Base-by-base conservation (phyloP, 2,797 vertebrate species). In the Aphelocoma californica region DNA sequence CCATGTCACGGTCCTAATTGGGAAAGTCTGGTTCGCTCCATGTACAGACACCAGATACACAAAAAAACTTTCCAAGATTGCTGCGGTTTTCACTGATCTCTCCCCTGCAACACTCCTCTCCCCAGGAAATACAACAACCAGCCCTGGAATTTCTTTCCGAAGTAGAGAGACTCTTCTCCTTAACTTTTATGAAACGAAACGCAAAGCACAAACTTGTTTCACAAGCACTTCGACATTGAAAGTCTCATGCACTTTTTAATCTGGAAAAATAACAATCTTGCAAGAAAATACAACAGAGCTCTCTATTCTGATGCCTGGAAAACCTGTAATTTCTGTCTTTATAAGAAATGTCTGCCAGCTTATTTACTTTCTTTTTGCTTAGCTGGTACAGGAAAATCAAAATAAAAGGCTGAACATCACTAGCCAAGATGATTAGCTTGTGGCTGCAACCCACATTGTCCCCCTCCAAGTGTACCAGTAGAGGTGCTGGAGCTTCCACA, bases 1-100 rank as follows among this genome's bases (percentile, higher is more conserved):
- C 94, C 96, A 8, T 80, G 96, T 82, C 94, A 90, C 78, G 25
- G 36, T 29, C 92, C 90, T 93, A 96, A 95, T 71, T 92, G 90
- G 88, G 90, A 86, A 94, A 94, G 93, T 51, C 88, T 97, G 80
- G 34, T 84, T 93, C 1, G 0, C 65, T 74, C 86, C 74, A 3
- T 40, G 61, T 51, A 38, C 32, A 60, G 86, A 47, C 64, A 90
- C 32, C 81, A 93, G 78, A 73, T 44, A 91, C 28, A 56, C 57
- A 78, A 58, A 84, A 81, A 12, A 20, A n/a, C 45, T 74, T 81
- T 80, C 83, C 40, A 45, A 58, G 53, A 72, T 72, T 1, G 1
- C 36, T 56, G 53, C 4, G n/a, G 45, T 86, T 91, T 94, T 67
- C 75, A 40, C 82, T 81, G 48, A 51, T 95, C 28, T 88, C 71